These are phyloP conservation scores for Oophaga sylvatica DNA, from an alignment of 2,797 vertebrate genomes.

Conservation along the genomic window DNA sequence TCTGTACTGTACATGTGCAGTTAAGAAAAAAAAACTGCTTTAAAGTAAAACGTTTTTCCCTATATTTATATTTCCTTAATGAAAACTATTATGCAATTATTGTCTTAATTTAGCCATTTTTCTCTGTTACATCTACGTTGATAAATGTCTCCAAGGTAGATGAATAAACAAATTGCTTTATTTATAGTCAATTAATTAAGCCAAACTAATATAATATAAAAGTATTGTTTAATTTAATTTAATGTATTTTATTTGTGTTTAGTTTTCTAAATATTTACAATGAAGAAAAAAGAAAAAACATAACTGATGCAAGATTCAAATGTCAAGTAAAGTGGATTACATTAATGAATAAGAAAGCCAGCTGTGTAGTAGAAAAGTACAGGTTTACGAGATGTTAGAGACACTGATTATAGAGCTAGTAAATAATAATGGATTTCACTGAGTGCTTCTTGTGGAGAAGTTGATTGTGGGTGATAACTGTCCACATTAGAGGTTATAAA, in stretches of 20 bases:
- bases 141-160: too few relatives aligned
- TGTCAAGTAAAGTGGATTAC: slow-evolving; percentile 9
- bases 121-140: too few relatives aligned
- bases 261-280: background rate
- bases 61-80: too few relatives aligned
- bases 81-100: too few relatives aligned
- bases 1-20: too few relatives aligned
- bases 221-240: background rate
- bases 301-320: slow-evolving; percentile 17
- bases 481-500: slow-evolving; percentile 13
- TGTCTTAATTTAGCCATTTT: too few relatives aligned
- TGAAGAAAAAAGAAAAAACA: background rate
- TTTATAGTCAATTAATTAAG: too few relatives aligned
- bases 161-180: too few relatives aligned
- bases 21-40: too few relatives aligned
- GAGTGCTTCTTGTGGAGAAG: slow-evolving; percentile 25
- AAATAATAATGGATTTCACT: background rate
- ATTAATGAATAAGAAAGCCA: background rate
- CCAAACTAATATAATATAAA: background rate
- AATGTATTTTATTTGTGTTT: background rate
- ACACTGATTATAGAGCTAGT: slow-evolving; percentile 35
- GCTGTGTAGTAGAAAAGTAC: slow-evolving; percentile 18
- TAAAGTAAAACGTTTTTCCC: too few relatives aligned
- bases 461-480: slow-evolving; percentile 22
- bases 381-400: slow-evolving; percentile 5